Base-by-base conservation (phyloP, 2,113 vertebrate species). In the Prinia subflava region DNA sequence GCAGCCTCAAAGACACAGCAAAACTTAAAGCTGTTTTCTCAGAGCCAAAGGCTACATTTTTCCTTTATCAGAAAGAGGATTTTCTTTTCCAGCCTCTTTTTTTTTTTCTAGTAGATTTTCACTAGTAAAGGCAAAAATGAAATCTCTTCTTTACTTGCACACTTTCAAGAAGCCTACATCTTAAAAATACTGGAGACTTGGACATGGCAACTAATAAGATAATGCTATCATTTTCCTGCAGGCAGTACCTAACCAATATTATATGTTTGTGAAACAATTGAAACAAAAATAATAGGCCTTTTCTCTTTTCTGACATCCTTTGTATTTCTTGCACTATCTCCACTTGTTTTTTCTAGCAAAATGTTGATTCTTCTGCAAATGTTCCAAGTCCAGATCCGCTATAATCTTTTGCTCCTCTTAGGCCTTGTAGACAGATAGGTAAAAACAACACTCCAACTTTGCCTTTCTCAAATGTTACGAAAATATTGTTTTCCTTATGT, bases 141-240 rank as follows among this genome's bases (percentile, higher is more conserved):
- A 28, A 9, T 47, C 17, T 96, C 41, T 71, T 8, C 19, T 81
- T 69, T 57, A 60, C 37, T 82, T 62, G 19, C 23, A 64, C 41
- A 39, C 18, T 11, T 68, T 87, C 87, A 92, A 93, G 92, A 92
- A 77, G 16, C 25, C 33, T 74, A 7, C 1, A 4, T 90, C 77
- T 87, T 89, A 70, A 91, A 84, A 94, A 80, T 62, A 44, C 15
- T 28, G 16, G 25, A 74, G 63, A 69, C 15, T 83, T 87, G 42
- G 24, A 44, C 6, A 13, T 64, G 28, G 10, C 28, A 55, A 3
- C 83, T 78, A 82, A 73, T 95, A 90, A 87, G 79, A 83, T 90
- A 96, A 88, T 44, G 33, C 80, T 95, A 86, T 89, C 28, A 41
- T 95, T 95, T 96, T 87, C 65, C 70, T 78, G 31, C 90, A 96